phyloP scores from a whole-genome alignment of 1,140 invertebrate species.

The Ostrea edulis region DNA sequence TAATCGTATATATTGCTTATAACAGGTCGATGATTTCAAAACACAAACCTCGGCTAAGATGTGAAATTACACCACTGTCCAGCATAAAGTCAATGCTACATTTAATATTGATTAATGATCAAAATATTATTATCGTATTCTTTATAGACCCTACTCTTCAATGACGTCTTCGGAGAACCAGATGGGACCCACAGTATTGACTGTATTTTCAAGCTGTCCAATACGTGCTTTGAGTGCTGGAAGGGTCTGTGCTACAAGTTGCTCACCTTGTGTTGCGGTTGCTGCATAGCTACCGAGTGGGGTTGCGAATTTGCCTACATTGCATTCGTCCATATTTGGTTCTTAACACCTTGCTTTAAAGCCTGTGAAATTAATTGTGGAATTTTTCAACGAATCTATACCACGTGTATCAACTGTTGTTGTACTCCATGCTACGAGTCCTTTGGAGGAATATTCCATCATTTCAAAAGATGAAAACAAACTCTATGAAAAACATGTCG shows the following conservation, averaged over 20 bases:
- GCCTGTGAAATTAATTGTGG: constrained; percentile 82
- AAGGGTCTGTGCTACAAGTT: constrained; percentile 86
- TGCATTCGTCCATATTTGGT: constrained; percentile 82
- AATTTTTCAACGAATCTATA: constrained; percentile 82
- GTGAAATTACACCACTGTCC: too few relatives aligned
- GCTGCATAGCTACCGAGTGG: constrained; percentile 84
- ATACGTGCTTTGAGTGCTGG: constrained; percentile 85
- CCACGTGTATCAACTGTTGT: constrained; percentile 82
- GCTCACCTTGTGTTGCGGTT: constrained; percentile 84
- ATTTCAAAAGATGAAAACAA: not conserved
- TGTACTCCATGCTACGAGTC: constrained; percentile 44
- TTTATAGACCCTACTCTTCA: constrained; percentile 80
- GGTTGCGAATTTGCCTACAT: constrained; percentile 87
- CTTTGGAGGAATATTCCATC: constrained; percentile 42
- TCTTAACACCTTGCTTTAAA: constrained; percentile 72
- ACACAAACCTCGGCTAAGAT: not conserved
- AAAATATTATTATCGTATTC: not conserved
- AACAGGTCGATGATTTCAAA: too few relatives aligned
- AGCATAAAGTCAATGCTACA: too few relatives aligned
- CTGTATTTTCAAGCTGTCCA: constrained; percentile 87
- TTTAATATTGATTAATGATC: too few relatives aligned
- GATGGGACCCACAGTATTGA: constrained; percentile 86
- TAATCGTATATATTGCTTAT: not conserved
- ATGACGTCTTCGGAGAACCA: constrained; percentile 88
- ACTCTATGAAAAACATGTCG: not conserved